Percentiles rank a stretch among this genome's conserved stretches.
Evolutionary conservation across 2,888 invertebrate genomes (phyloP).

Genomic region (Tetanocera ferruginea): DNA sequence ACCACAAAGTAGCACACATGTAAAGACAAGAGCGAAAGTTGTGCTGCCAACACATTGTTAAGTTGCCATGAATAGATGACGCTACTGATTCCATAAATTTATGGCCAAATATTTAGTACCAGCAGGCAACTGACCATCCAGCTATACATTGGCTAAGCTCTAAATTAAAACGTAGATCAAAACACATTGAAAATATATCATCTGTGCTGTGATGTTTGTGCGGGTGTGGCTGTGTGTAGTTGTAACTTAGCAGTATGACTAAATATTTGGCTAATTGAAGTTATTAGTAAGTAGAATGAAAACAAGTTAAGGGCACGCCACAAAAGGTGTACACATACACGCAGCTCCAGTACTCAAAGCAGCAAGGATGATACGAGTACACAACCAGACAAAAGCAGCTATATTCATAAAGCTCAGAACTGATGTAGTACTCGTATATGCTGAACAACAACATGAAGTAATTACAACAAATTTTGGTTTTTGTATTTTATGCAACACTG

Average conservation of each 20-base stretch:
- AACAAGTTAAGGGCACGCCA: background rate
- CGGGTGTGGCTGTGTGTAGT: background rate
- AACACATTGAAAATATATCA: background rate
- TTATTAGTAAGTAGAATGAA: conserved; percentile 4
- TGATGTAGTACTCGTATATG: background rate
- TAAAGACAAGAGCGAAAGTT: background rate
- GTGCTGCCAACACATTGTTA: conserved; percentile 18
- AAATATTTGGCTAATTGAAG: conserved; percentile 15
- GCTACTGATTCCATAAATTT: background rate
- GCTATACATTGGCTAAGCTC: background rate
- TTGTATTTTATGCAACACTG: too few relatives aligned
- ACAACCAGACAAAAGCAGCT: background rate
- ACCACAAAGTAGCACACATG: too few relatives aligned
- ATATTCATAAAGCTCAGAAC: background rate
- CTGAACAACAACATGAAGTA: background rate
- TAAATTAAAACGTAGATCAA: too few relatives aligned
- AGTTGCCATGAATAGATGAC: background rate
- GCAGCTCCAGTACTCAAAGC: too few relatives aligned
- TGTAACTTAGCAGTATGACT: background rate
- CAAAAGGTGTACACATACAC: too few relatives aligned
- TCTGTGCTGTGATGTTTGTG: background rate
- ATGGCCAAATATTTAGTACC: background rate
- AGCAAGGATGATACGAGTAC: background rate
- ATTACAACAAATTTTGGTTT: too few relatives aligned
- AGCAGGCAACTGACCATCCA: background rate